Percentiles rank a stretch among this genome's conserved stretches.
These are phyloP conservation scores for Malurus melanocephalus DNA, from an alignment of 2,113 vertebrate species.

Conservation along the genomic window DNA sequence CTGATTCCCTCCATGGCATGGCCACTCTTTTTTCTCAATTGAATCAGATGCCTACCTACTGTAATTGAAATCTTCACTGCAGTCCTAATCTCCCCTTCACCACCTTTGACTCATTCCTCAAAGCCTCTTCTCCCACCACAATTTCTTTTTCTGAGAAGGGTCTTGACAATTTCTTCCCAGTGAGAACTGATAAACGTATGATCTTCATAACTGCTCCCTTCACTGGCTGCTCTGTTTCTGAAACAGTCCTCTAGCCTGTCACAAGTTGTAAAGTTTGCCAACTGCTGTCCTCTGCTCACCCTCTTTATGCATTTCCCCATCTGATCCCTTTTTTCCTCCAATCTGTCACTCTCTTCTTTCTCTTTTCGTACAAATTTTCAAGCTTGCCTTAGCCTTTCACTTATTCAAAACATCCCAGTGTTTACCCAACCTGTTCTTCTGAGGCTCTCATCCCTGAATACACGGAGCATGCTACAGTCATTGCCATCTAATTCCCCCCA, in stretches of 20 bases:
- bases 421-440: neutral
- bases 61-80: neutral
- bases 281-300: neutral
- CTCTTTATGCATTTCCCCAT: neutral
- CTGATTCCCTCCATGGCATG: neutral
- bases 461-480: neutral
- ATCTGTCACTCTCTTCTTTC: neutral
- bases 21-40: neutral
- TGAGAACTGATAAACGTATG: neutral
- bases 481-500: neutral
- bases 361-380: neutral
- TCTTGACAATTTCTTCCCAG: neutral
- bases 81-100: neutral
- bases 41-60: neutral
- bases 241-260: neutral
- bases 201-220: neutral
- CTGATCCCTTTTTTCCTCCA: neutral
- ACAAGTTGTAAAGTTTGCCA: neutral
- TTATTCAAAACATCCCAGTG: neutral
- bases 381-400: neutral
- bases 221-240: neutral
- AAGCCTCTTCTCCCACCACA: neutral
- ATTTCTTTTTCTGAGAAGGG: neutral
- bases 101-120: constrained; percentile 1
- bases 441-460: neutral